Evolutionary conservation across 2,797 vertebrate species (phyloP), one percentile per base, ranked within the genome.

Genomic region (Odontamblyopus lacepedii): DNA sequence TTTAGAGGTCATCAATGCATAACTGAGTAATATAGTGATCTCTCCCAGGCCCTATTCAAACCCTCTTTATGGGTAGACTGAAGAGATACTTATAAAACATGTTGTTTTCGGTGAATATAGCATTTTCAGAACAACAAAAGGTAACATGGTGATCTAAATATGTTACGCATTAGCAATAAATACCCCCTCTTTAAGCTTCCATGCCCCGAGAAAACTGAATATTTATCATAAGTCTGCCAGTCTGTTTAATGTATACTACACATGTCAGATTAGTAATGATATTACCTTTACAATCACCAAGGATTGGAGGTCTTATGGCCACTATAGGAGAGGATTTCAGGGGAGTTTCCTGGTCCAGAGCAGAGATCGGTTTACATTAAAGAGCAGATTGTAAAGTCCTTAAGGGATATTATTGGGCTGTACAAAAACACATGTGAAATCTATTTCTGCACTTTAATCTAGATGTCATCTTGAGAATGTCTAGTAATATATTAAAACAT

Each of bases 351-450:
- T 53, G 15, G 16, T 13, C 7, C 63, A 65, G 23, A 50, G 44
- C 44, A 50, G 13, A 41, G 32, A 65, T 50, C 15, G 44, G 29
- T 32, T 67, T 53, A 67, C 44, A 51, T 66, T 16, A 27, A 50
- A 53, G 48, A 9, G 30, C 64, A 67, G 26, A 48, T 50, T 48
- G 38, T 13, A 63, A 65, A 50, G 7, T 65, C 41, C 38, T 65
- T 64, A 38, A 64, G 38, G 38, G 26, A 48, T 48, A 48, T 48
- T 64, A 13, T 48, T 44, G 38, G 6, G 15, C 3, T 29, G 13
- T 19, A 29, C 41, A 27, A 66, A 51, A 62, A 66, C 38, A 51
- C 18, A 51, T 30, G 64, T 66, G 13, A 51, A 50, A 13, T 66
- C 26, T 66, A 16, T 8, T 15, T 44, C 48, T 23, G 51, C 12